Evolutionary conservation across 2,797 vertebrate genomes (phyloP).

Genomic region (Pogonophryne albipinna): DNA sequence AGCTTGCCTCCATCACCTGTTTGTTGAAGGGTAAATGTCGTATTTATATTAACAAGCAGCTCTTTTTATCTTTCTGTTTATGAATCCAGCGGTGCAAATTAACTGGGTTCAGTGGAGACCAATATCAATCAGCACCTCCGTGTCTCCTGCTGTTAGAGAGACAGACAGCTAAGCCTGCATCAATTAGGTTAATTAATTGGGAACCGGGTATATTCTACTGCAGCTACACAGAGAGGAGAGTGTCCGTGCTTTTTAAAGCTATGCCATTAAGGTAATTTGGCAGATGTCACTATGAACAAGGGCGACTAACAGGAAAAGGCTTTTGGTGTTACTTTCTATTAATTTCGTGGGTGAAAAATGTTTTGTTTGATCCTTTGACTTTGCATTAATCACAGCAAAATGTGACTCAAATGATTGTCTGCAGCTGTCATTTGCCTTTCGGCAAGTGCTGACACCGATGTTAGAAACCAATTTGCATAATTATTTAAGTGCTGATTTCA

Average conservation of each 20-base stretch:
- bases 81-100: slow-evolving; percentile 24
- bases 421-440: slow-evolving; percentile 35
- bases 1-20: slow-evolving; percentile 23
- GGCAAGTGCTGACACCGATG: slow-evolving; percentile 35
- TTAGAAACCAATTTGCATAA: slow-evolving; percentile 50
- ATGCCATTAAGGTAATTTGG: slow-evolving; percentile 7
- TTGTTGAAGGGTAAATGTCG: slow-evolving; percentile 19
- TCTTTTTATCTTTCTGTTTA: slow-evolving; percentile 15
- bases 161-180: slow-evolving; percentile 32
- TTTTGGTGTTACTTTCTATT: not conserved
- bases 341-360: not conserved
- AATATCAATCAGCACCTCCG: slow-evolving; percentile 26
- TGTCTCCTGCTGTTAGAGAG: slow-evolving; percentile 35
- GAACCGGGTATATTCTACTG: slow-evolving; percentile 37
- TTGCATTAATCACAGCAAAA: slow-evolving; percentile 31
- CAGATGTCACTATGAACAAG: not conserved
- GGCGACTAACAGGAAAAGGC: not conserved
- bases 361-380: slow-evolving; percentile 13
- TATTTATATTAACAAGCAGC: slow-evolving; percentile 15
- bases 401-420: slow-evolving; percentile 1
- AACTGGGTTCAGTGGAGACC: slow-evolving; percentile 18
- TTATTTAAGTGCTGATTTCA: slow-evolving; percentile 40
- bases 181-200: slow-evolving; percentile 66
- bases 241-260: slow-evolving; percentile 13
- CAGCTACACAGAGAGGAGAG: slow-evolving; percentile 27